A percentile compares a stretch with the other conserved stretches of the same genome.
phyloP scores from a whole-genome alignment of 2,888 invertebrate genomes.

The Hydrotaea cyrtoneurina region DNA sequence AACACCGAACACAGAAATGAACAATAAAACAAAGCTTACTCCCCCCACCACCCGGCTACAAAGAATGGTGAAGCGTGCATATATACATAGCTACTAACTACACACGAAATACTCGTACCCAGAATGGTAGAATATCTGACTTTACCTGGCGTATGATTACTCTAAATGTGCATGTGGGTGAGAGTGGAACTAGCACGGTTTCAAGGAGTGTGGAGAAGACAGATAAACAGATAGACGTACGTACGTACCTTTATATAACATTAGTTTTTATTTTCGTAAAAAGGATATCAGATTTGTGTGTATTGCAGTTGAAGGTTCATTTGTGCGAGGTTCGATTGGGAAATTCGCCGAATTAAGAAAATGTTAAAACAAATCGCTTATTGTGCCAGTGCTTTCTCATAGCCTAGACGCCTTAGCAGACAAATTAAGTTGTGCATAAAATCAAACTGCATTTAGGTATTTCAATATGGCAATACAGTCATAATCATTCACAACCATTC shows the following conservation, averaged over 20 bases:
- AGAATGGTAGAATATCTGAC: neutral
- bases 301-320: neutral
- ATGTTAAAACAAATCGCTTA: no score
- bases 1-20: slow-evolving; percentile 34
- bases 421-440: no score
- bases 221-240: neutral
- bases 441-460: no score
- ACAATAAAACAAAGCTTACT: slow-evolving; percentile 22
- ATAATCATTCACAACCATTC: no score
- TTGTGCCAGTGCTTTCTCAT: no score
- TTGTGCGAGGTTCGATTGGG: neutral
- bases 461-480: no score
- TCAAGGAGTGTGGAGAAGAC: neutral
- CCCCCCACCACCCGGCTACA: neutral
- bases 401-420: no score
- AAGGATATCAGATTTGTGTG: neutral
- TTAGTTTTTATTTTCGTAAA: neutral
- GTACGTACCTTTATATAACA: neutral
- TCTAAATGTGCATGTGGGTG: neutral
- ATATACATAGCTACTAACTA: no score
- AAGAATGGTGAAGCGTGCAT: neutral
- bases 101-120: no score
- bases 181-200: neutral
- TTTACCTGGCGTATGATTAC: neutral
- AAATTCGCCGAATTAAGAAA: no score